Conservation (phyloP, 1,140 invertebrate species). For the Portunus trituberculatus region DNA sequence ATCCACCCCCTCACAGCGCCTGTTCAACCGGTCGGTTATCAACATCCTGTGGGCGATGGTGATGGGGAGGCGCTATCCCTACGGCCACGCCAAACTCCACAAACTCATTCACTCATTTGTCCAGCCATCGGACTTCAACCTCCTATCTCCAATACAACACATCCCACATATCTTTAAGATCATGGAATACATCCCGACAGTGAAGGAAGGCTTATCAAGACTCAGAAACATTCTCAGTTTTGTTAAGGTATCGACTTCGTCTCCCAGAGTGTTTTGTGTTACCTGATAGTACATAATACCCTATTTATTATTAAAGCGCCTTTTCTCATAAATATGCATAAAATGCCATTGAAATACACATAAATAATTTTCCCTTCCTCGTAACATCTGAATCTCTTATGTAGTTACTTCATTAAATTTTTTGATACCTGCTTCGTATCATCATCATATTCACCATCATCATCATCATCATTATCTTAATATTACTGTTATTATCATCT, state of each 20-base stretch:
- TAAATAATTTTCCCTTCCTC: no score
- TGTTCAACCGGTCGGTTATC: slow-evolving; percentile 82
- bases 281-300: no score
- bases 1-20: slow-evolving; percentile 77
- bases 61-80: slow-evolving; percentile 86
- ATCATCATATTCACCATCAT: neutral
- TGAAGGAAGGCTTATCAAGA: neutral
- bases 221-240: neutral
- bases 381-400: no score
- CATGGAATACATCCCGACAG: neutral
- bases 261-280: no score
- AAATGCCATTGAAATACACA: no score
- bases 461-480: neutral
- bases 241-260: no score
- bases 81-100: slow-evolving; percentile 84
- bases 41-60: slow-evolving; percentile 94
- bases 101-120: slow-evolving; percentile 86
- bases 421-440: no score
- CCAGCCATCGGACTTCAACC: slow-evolving; percentile 80
- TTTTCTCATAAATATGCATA: no score
- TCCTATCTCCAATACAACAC: slow-evolving; percentile 91
- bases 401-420: no score
- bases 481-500: neutral
- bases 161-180: slow-evolving; percentile 84
- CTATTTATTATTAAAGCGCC: no score